Conservation (phyloP, 2,888 invertebrate genomes). For the Melanostoma mellinum region DNA sequence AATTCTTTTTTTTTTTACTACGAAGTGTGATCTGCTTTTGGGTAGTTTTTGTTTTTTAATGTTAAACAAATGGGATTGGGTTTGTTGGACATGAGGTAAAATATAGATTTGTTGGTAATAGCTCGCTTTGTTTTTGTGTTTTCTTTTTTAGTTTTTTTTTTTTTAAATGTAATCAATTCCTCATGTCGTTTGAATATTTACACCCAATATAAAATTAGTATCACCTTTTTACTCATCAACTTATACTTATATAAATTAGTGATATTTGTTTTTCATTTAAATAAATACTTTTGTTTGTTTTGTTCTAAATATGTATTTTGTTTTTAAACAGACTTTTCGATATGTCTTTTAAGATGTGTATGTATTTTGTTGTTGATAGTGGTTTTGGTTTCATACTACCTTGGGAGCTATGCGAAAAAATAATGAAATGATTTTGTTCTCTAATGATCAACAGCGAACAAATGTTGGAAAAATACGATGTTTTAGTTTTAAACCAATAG, state of each 20-base stretch:
- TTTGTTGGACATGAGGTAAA: constrained; percentile 66
- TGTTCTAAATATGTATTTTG: constrained; percentile 28
- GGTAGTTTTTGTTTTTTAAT: constrained; percentile 13
- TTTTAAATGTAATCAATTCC: constrained; percentile 71
- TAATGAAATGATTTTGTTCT: too few relatives aligned
- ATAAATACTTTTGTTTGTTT: constrained; percentile 58
- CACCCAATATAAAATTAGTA: constrained; percentile 67
- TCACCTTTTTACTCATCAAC: constrained; percentile 61
- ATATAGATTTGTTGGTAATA: constrained; percentile 64
- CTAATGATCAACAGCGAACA: too few relatives aligned
- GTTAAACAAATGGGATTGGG: constrained; percentile 55
- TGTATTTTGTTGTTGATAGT: constrained; percentile 21
- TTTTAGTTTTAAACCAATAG: too few relatives aligned
- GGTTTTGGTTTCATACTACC: constrained; percentile 16
- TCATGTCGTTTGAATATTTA: constrained; percentile 66
- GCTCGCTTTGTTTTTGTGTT: constrained; percentile 20
- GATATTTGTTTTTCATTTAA: constrained; percentile 29
- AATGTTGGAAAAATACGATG: too few relatives aligned
- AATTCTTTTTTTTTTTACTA: constrained; percentile 11
- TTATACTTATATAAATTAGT: constrained; percentile 56
- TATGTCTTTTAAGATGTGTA: constrained; percentile 71
- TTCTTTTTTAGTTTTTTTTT: background rate
- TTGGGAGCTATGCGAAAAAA: background rate
- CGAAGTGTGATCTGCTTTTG: constrained; percentile 57
- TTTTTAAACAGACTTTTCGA: constrained; percentile 67